phyloP scores from a whole-genome alignment of 2,113 vertebrate genomes.

The Amphiprion percula region DNA sequence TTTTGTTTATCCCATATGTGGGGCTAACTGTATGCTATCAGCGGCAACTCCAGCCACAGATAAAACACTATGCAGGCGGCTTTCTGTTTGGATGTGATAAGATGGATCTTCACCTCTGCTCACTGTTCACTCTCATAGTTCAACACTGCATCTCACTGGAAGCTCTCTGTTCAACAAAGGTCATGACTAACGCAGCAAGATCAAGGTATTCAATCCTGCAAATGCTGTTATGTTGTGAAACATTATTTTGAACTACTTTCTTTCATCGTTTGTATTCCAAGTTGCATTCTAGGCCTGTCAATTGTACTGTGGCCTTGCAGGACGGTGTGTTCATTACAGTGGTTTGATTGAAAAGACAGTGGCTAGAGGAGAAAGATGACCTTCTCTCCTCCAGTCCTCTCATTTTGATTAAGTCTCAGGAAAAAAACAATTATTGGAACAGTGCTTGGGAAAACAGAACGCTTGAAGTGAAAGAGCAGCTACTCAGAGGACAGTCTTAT shows the following conservation, averaged over 20 bases:
- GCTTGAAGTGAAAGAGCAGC: conserved; percentile 20
- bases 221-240: conserved; percentile 34
- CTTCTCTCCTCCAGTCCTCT: conserved; percentile 32
- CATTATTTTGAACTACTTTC: conserved; percentile 17
- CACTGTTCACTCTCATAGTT: conserved; percentile 38
- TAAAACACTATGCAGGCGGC: conserved; percentile 37
- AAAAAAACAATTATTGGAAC: conserved; percentile 33
- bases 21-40: conserved; percentile 24
- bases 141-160: conserved; percentile 23
- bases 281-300: conserved; percentile 23
- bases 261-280: conserved; percentile 38
- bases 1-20: conserved; percentile 29
- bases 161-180: conserved; percentile 41
- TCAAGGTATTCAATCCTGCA: conserved; percentile 30
- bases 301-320: conserved; percentile 51
- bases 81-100: conserved; percentile 61
- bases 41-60: conserved; percentile 39
- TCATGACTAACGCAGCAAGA: conserved; percentile 33
- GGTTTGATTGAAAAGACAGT: conserved; percentile 62
- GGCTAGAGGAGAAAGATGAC: conserved; percentile 54
- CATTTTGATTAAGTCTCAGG: conserved; percentile 43
- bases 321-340: conserved; percentile 66
- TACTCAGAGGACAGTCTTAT: conserved; percentile 21
- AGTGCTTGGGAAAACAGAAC: conserved; percentile 4
- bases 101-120: conserved; percentile 43